phyloP scores from a whole-genome alignment of 2,113 vertebrate species.

The Xenus cinereus region DNA sequence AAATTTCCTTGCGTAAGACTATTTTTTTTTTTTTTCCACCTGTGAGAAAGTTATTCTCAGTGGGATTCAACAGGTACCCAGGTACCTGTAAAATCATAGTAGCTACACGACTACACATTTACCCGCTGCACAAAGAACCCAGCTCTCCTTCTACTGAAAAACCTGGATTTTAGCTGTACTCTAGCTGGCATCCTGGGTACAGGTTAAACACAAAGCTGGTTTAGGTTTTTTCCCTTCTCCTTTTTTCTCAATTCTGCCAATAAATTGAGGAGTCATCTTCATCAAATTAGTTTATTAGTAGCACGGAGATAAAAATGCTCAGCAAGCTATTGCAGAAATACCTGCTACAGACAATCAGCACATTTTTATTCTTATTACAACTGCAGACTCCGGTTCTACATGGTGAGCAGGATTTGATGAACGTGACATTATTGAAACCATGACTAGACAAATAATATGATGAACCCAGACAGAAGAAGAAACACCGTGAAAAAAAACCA shows the following conservation, averaged over 20 bases:
- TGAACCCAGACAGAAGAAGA: neutral
- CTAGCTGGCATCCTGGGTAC: neutral
- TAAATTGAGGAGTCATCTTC: neutral
- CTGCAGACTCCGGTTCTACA: neutral
- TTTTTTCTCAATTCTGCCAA: neutral
- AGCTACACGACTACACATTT: neutral
- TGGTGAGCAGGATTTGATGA: neutral
- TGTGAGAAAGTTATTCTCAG: neutral
- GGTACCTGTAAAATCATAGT: neutral
- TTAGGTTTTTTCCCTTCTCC: neutral
- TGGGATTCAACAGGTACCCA: neutral
- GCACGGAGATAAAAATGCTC: neutral
- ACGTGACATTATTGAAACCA: neutral
- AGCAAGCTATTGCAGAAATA: neutral
- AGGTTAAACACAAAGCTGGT: neutral
- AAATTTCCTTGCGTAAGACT: neutral
- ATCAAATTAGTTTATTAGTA: neutral
- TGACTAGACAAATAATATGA: neutral
- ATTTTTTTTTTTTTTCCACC: neutral
- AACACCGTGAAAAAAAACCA: neutral
- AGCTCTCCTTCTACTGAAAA: neutral
- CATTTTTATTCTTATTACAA: neutral
- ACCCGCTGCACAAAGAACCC: neutral
- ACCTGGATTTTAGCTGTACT: neutral
- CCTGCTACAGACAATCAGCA: neutral